These are phyloP conservation scores for Aurelia sp. DNA, from an alignment of 30 jellyfish, hydroid and myxozoan genomes.

Conservation along the genomic window DNA sequence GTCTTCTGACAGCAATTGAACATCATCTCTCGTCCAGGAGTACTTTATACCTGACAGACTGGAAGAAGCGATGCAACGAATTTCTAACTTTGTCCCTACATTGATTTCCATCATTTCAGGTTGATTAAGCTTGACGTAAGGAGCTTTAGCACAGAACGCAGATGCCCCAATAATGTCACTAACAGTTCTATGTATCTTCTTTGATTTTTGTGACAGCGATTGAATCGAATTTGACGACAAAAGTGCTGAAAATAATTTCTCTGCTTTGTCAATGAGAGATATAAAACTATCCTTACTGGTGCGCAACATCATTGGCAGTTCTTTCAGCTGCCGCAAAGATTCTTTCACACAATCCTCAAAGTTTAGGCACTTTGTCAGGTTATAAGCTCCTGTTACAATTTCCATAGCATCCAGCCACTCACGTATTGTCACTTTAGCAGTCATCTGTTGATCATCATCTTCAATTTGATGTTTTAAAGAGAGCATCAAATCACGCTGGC, in stretches of 20 bases:
- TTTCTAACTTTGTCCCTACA: neutral
- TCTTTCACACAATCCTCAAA: conserved; percentile 63
- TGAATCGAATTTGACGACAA: neutral
- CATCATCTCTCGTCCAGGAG: conserved; percentile 48
- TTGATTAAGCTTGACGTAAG: conserved; percentile 30
- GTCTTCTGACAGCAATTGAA: conserved; percentile 30
- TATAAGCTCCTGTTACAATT: conserved; percentile 46
- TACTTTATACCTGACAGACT: conserved; percentile 36
- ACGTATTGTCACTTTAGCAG: neutral
- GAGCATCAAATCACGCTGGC: conserved; percentile 7
- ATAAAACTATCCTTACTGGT: neutral
- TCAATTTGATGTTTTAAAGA: conserved; percentile 13
- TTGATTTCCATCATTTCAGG: conserved; percentile 6
- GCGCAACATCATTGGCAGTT: conserved; percentile 40
- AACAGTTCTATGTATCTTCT: neutral
- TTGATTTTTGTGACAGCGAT: neutral
- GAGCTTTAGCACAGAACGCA: conserved; percentile 49
- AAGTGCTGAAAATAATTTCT: neutral
- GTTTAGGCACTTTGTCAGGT: conserved; percentile 62
- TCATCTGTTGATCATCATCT: neutral
- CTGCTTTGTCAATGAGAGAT: neutral
- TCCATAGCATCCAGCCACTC: conserved; percentile 63
- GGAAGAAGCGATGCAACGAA: conserved; percentile 36
- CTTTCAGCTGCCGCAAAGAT: conserved; percentile 35
- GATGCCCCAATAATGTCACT: conserved; percentile 2